Percentiles rank a stretch among this genome's conserved stretches.
Evolutionary conservation across 2,797 vertebrate genomes (phyloP).

Genomic region (Nyctibius grandis): DNA sequence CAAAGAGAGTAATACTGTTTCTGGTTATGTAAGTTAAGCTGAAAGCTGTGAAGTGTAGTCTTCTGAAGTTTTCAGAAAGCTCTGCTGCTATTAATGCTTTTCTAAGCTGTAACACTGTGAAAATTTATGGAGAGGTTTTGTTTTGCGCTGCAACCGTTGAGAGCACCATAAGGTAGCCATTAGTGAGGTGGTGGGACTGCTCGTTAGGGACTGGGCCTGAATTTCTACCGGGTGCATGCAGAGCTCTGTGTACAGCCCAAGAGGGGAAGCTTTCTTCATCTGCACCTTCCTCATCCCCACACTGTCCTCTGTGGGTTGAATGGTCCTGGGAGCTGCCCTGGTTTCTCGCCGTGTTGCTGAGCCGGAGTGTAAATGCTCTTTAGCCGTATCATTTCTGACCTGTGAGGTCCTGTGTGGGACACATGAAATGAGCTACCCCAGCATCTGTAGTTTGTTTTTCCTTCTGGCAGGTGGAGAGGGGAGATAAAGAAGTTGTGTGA

Average conservation of each 20-base stretch:
- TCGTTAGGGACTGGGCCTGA: neutral
- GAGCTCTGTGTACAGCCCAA: accelerated
- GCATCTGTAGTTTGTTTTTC: neutral
- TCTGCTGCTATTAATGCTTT: neutral
- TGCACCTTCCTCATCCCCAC: neutral
- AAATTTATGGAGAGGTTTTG: neutral
- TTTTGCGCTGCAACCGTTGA: neutral
- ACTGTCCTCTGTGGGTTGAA: neutral
- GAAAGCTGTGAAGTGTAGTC: neutral
- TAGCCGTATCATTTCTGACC: neutral
- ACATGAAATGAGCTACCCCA: neutral
- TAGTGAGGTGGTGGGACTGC: neutral
- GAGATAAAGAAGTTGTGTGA: neutral
- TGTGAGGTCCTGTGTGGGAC: neutral
- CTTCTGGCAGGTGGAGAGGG: neutral
- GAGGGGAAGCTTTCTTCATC: neutral
- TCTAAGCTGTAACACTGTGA: neutral
- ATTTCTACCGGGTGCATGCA: neutral
- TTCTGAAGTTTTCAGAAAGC: neutral
- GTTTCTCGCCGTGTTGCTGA: neutral
- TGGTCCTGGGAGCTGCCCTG: neutral
- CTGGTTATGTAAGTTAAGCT: neutral
- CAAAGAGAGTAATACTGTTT: neutral
- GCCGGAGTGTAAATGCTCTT: neutral
- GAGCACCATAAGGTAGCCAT: neutral